Evolutionary conservation across 2,797 vertebrate genomes (phyloP).

Genomic region (Crypturellus tataupa): DNA sequence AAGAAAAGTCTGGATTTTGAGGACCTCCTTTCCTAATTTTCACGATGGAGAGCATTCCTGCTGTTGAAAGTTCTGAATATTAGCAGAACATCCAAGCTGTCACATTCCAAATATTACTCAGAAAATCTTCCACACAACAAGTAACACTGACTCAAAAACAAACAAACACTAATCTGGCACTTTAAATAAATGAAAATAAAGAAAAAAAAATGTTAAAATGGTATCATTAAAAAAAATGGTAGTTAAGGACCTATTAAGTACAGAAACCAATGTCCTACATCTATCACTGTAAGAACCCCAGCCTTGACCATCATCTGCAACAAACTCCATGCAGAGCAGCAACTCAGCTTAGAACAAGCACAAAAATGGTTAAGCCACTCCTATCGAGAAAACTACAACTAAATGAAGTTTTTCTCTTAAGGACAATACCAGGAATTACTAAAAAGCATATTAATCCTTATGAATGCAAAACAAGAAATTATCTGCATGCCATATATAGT

Average conservation of each 20-base stretch:
- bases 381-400: neutral
- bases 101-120: neutral
- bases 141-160: neutral
- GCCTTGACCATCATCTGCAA: neutral
- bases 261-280: neutral
- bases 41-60: neutral
- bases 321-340: neutral
- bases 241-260: fast-evolving
- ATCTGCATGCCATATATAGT: neutral
- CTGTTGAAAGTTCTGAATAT: neutral
- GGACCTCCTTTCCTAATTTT: neutral
- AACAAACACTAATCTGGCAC: too few species aligned
- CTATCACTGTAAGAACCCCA: neutral
- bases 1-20: neutral
- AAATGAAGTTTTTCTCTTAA: neutral
- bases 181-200: neutral
- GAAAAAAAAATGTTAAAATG: neutral
- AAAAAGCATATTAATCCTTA: neutral
- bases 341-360: neutral
- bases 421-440: neutral
- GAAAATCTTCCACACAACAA: neutral
- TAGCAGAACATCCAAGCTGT: neutral
- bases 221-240: neutral
- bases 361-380: neutral
- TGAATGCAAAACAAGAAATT: neutral